Conservation (phyloP, 2,888 invertebrate species). For the Boloria selene region DNA sequence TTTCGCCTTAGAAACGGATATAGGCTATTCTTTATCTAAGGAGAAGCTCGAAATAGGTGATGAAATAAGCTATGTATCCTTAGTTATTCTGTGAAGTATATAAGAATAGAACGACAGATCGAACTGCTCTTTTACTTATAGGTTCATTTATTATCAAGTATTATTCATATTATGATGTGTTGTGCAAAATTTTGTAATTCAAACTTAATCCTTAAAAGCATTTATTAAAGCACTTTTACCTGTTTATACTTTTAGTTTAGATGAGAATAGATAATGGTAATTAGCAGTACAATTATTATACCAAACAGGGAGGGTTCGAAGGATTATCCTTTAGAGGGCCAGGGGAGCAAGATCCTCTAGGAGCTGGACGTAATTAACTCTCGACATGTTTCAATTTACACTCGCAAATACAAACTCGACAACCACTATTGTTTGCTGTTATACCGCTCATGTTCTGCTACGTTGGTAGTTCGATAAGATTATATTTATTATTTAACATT, state of each 20-base stretch:
- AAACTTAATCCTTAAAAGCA: neutral
- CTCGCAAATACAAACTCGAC: slow-evolving; percentile 68
- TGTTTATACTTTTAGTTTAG: neutral
- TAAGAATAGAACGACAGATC: too few species aligned
- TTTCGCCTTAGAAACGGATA: too few species aligned
- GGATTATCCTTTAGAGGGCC: slow-evolving; percentile 55
- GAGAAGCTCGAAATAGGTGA: too few species aligned
- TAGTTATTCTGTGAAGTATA: too few species aligned
- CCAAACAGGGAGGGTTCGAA: slow-evolving; percentile 16
- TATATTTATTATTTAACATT: neutral
- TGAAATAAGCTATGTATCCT: too few species aligned
- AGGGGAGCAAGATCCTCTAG: slow-evolving; percentile 48
- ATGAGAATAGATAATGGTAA: slow-evolving; percentile 1
- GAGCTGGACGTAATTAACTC: slow-evolving; percentile 73
- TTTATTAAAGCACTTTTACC: neutral
- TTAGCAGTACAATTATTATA: slow-evolving; percentile 18
- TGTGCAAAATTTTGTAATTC: neutral
- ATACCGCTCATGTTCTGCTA: slow-evolving; percentile 23
- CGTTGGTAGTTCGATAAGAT: slow-evolving; percentile 1
- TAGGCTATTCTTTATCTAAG: too few species aligned
- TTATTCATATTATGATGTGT: neutral
- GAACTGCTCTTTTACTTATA: too few species aligned
- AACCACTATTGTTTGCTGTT: slow-evolving; percentile 50
- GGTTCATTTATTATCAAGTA: too few species aligned
- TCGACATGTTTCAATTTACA: slow-evolving; percentile 79